These are phyloP conservation scores for Eristalinus aeneus DNA, from an alignment of 2,888 invertebrate species.

Conservation along the genomic window DNA sequence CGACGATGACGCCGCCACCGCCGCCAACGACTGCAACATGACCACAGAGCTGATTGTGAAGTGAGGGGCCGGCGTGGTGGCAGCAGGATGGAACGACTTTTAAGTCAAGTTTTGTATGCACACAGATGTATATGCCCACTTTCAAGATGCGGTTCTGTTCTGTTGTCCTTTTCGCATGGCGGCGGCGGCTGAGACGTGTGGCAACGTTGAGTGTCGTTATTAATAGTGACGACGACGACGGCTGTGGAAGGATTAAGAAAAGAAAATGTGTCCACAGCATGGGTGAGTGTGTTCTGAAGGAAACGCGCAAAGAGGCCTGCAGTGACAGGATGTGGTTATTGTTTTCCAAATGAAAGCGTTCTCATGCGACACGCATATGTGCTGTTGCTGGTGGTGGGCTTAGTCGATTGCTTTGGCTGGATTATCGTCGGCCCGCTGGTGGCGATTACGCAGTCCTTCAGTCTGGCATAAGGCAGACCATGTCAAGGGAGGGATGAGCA, in stretches of 20 bases:
- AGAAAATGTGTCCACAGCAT: conserved; percentile 2
- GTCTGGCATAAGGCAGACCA: no score
- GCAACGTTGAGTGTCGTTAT: conserved; percentile 43
- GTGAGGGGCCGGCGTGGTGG: neutral
- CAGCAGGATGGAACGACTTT: neutral
- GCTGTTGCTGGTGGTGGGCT: neutral
- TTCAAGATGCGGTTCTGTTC: conserved; percentile 20
- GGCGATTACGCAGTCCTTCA: conserved; percentile 2
- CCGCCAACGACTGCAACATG: conserved; percentile 30
- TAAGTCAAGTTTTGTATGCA: conserved; percentile 43
- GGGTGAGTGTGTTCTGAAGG: conserved; percentile 19
- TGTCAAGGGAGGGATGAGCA: neutral
- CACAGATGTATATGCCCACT: conserved; percentile 25
- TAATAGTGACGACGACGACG: conserved; percentile 43
- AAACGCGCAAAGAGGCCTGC: conserved; percentile 20
- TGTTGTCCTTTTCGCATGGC: conserved; percentile 36
- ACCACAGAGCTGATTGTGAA: conserved; percentile 30
- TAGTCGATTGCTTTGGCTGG: neutral
- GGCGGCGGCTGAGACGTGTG: conserved; percentile 24
- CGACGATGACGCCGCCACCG: neutral
- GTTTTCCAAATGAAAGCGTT: neutral
- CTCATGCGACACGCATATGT: neutral
- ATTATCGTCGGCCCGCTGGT: neutral
- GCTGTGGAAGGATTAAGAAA: neutral
- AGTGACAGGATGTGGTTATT: conserved; percentile 52